Conservation (phyloP, 2,888 invertebrate genomes). For the Noctua pronuba region DNA sequence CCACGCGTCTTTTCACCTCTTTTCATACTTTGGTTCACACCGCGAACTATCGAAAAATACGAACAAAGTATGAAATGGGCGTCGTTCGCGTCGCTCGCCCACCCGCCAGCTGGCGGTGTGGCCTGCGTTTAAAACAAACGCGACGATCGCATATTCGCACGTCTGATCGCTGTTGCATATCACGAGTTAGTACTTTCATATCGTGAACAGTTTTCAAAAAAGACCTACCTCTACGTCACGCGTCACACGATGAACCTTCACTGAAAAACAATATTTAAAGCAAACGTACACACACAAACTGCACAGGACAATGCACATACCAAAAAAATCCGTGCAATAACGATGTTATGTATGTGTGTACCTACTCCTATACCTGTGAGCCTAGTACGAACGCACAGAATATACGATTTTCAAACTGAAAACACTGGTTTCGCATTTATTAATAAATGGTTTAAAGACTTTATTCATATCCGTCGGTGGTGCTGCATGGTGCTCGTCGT, state of each 20-base stretch:
- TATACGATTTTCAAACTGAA: background rate
- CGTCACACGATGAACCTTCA: constrained; percentile 6
- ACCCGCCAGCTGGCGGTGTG: too few relatives aligned
- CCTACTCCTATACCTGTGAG: background rate
- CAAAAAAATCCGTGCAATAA: constrained; percentile 49
- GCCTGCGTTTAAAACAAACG: background rate
- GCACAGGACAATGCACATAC: background rate
- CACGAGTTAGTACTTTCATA: background rate
- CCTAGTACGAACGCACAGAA: background rate
- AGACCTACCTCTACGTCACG: background rate
- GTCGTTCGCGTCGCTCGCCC: too few relatives aligned
- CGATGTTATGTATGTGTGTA: constrained; percentile 10
- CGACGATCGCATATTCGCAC: constrained; percentile 2
- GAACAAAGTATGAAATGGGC: too few relatives aligned
- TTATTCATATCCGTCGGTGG: background rate
- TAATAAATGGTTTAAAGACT: background rate
- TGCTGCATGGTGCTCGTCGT: background rate
- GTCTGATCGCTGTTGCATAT: background rate
- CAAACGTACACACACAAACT: constrained; percentile 24
- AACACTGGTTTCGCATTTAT: background rate
- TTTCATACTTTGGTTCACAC: too few relatives aligned
- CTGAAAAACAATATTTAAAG: constrained; percentile 34
- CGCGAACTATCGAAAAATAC: too few relatives aligned
- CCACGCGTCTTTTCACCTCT: too few relatives aligned
- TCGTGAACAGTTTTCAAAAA: background rate